Evolutionary conservation across 2,113 vertebrate genomes (phyloP).

Genomic region (Myotis davidii): DNA sequence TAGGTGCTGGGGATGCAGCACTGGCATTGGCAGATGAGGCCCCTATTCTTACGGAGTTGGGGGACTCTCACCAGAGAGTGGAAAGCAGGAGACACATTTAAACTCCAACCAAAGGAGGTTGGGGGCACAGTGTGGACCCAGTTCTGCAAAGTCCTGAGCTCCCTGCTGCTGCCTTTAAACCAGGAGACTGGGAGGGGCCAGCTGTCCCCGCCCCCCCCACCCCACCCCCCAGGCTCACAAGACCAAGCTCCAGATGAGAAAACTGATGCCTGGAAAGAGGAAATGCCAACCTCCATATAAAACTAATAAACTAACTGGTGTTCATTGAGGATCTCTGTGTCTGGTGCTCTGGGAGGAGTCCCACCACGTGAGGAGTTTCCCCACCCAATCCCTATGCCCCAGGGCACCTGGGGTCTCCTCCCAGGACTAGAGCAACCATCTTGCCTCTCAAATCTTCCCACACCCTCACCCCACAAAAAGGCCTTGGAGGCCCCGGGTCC

Average conservation of each 20-base stretch:
- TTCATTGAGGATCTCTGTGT: neutral
- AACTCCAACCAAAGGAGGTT: neutral
- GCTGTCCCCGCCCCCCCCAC: neutral
- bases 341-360: neutral
- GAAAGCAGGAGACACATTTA: neutral
- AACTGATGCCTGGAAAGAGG: neutral
- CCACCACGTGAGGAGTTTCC: neutral
- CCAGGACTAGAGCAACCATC: neutral
- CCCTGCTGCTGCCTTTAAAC: neutral
- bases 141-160: neutral
- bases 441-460: neutral
- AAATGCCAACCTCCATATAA: neutral
- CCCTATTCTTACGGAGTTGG: neutral
- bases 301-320: neutral
- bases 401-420: neutral
- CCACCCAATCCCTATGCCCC: neutral
- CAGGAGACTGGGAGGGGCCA: neutral
- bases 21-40: neutral
- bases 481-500: neutral
- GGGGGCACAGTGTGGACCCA: neutral
- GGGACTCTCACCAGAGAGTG: neutral
- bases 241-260: neutral
- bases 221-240: neutral
- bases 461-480: neutral
- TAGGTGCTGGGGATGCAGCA: neutral